phyloP scores from a whole-genome alignment of 2,888 invertebrate species.

The Tolmerus cingulatus region DNA sequence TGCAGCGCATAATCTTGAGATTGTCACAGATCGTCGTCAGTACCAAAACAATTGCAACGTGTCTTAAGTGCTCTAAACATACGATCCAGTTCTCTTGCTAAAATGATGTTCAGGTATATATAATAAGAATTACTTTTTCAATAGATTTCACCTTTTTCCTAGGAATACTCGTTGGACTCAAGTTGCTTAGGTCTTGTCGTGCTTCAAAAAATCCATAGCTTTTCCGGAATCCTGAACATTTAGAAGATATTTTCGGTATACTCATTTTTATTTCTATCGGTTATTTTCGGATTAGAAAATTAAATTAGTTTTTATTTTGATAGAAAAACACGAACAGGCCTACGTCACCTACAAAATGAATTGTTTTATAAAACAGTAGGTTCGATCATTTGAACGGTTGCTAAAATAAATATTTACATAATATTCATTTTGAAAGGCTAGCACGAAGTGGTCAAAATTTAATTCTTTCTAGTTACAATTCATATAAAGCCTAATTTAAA shows the following conservation, averaged over 20 bases:
- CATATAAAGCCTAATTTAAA: not conserved
- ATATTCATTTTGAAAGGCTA: not conserved
- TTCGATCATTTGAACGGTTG: too few relatives aligned
- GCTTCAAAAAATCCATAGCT: not conserved
- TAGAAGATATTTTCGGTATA: too few relatives aligned
- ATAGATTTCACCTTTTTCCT: not conserved
- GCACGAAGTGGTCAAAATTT: not conserved
- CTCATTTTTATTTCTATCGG: not conserved
- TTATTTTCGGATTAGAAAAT: not conserved
- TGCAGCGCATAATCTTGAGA: not conserved
- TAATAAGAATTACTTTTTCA: not conserved
- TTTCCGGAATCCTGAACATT: not conserved
- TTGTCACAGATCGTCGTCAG: not conserved
- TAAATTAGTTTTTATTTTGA: not conserved
- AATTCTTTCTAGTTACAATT: not conserved
- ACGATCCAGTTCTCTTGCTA: not conserved
- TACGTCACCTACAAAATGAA: not conserved
- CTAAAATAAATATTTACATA: too few relatives aligned
- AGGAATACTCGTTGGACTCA: not conserved
- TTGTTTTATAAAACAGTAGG: not conserved
- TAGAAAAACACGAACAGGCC: not conserved
- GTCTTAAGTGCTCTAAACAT: not conserved
- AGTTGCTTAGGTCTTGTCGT: not conserved
- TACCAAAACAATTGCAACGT: not conserved
- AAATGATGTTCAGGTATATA: not conserved